Evolutionary conservation across 2,888 invertebrate genomes (phyloP).

Genomic region (Ditula angustiorana): DNA sequence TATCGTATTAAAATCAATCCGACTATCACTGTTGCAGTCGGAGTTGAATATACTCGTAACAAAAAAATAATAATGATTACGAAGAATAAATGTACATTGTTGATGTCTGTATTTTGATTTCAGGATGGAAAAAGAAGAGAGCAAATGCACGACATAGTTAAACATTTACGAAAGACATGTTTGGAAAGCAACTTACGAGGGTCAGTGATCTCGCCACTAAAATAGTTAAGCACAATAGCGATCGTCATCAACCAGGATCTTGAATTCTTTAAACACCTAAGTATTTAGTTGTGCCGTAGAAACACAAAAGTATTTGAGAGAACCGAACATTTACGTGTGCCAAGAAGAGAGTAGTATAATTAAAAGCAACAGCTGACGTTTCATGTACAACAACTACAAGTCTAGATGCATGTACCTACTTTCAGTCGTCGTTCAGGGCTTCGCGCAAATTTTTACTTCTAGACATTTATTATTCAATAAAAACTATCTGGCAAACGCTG

Average conservation of each 20-base stretch:
- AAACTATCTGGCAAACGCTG: not conserved
- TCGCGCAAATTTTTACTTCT: not conserved
- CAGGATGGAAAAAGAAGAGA: no score
- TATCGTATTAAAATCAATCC: not conserved
- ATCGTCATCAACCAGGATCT: no score
- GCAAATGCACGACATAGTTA: not conserved
- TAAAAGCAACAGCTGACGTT: constrained; percentile 46
- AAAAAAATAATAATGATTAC: no score
- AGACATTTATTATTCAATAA: not conserved
- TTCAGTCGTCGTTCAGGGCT: not conserved
- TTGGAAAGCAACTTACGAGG: not conserved
- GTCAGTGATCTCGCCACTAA: not conserved
- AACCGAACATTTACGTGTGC: constrained; percentile 44
- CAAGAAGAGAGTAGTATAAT: constrained; percentile 57
- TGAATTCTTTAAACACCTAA: not conserved
- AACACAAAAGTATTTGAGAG: constrained; percentile 5
- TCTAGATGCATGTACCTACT: constrained; percentile 3
- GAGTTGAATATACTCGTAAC: no score
- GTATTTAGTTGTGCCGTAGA: not conserved
- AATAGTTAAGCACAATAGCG: not conserved
- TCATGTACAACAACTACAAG: constrained; percentile 12
- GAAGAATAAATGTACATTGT: no score
- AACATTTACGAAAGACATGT: not conserved
- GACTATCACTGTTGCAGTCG: not conserved
- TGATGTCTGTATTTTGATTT: no score